phyloP scores from a whole-genome alignment of 2,113 vertebrate species.

The Cyprinus carpio region DNA sequence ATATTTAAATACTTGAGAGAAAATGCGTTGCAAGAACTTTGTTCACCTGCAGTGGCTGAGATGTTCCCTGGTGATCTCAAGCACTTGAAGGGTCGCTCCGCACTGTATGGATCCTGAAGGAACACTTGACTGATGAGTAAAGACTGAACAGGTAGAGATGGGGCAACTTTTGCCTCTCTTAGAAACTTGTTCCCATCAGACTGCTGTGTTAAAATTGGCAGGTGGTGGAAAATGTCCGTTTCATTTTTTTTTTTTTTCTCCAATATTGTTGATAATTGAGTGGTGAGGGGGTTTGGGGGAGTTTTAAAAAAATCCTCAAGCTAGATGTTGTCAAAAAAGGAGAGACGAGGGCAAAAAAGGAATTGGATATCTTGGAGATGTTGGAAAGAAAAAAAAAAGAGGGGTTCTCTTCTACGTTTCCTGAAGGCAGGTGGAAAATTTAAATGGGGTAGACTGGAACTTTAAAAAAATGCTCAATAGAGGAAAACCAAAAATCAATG shows the following conservation, averaged over 20 bases:
- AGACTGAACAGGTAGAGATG: slow-evolving; percentile 83
- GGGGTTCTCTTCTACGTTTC: slow-evolving; percentile 61
- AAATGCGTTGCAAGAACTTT: neutral
- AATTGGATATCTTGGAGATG: slow-evolving; percentile 52
- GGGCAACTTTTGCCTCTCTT: slow-evolving; percentile 79
- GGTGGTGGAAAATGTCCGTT: slow-evolving; percentile 78
- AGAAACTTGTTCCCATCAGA: slow-evolving; percentile 78
- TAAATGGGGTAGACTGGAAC: slow-evolving; percentile 46
- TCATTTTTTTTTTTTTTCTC: slow-evolving; percentile 65
- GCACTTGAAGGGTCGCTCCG: slow-evolving; percentile 82
- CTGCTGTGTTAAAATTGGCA: slow-evolving; percentile 76
- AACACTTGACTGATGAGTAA: slow-evolving; percentile 98
- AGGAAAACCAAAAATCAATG: slow-evolving; percentile 21
- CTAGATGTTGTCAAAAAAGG: slow-evolving; percentile 36
- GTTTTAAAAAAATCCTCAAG: slow-evolving; percentile 42
- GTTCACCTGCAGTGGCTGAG: slow-evolving; percentile 79
- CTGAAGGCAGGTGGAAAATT: slow-evolving; percentile 50
- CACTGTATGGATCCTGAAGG: slow-evolving; percentile 84
- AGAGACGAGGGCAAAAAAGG: neutral
- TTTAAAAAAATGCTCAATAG: slow-evolving; percentile 63
- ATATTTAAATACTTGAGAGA: slow-evolving; percentile 6
- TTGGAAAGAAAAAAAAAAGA: slow-evolving; percentile 62
- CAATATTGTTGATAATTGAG: slow-evolving; percentile 67
- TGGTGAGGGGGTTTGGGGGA: slow-evolving; percentile 59
- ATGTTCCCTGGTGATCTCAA: slow-evolving; percentile 70